phyloP scores from a whole-genome alignment of 1,140 invertebrate species.

The Tetramorium alpestre region DNA sequence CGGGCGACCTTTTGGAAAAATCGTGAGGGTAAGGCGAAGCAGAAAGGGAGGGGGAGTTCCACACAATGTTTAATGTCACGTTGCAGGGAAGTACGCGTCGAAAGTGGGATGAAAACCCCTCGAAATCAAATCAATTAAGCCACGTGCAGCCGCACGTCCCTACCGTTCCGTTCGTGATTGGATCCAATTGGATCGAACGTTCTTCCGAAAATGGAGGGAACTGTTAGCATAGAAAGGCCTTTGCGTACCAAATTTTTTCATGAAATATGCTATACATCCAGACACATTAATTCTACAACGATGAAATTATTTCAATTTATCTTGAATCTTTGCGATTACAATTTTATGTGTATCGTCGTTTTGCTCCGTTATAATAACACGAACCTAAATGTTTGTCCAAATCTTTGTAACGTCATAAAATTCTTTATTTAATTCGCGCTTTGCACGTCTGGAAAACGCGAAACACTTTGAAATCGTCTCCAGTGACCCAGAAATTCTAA shows the following conservation, averaged over 20 bases:
- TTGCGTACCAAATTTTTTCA: background rate
- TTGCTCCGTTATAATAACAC: background rate
- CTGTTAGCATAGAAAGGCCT: slow-evolving; percentile 12
- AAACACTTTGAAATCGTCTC: background rate
- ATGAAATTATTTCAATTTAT: background rate
- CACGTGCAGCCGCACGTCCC: slow-evolving; percentile 68
- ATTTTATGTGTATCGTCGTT: background rate
- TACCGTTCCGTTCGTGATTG: slow-evolving; percentile 58
- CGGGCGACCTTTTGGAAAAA: slow-evolving; percentile 68
- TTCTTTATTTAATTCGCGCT: background rate
- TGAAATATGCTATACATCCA: background rate
- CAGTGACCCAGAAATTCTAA: slow-evolving; percentile 33
- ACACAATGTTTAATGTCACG: slow-evolving; percentile 57
- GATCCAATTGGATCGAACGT: slow-evolving; percentile 71
- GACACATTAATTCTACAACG: background rate
- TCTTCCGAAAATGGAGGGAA: slow-evolving; percentile 78
- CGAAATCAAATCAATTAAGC: slow-evolving; percentile 82
- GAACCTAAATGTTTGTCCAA: background rate
- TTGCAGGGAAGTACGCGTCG: slow-evolving; percentile 66
- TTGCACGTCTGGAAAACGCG: background rate
- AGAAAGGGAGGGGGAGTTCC: background rate
- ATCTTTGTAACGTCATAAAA: background rate
- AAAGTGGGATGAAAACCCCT: slow-evolving; percentile 79
- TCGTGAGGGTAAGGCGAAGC: slow-evolving; percentile 45
- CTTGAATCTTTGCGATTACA: background rate